phyloP scores from a whole-genome alignment of 2,113 vertebrate species.

The Eretmochelys imbricata region DNA sequence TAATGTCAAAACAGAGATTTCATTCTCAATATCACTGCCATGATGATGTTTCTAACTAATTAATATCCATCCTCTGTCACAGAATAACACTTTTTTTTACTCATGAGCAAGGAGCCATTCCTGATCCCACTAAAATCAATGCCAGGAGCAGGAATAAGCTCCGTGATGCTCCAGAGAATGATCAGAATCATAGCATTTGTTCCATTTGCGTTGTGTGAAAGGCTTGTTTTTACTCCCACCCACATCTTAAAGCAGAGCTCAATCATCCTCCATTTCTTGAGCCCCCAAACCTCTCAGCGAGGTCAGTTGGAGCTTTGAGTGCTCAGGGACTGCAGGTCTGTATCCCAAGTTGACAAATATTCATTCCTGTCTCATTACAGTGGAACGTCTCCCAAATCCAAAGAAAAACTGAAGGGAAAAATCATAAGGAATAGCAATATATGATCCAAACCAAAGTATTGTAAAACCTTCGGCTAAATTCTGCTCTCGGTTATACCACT shows the following conservation, averaged over 20 bases:
- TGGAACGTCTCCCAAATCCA: not conserved
- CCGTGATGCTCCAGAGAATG: not conserved
- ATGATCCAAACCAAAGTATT: fast-evolving
- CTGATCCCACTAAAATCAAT: not conserved
- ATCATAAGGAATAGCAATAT: not conserved
- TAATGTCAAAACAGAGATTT: not conserved
- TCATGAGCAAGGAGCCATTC: not conserved
- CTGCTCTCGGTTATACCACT: not conserved
- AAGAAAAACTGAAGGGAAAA: fast-evolving
- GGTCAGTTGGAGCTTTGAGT: not conserved
- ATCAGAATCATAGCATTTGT: not conserved
- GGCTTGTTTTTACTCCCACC: not conserved
- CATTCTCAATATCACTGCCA: not conserved
- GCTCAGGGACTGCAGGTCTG: not conserved
- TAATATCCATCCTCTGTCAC: not conserved
- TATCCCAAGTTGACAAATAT: not conserved
- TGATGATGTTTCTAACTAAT: fast-evolving
- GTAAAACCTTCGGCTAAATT: not conserved
- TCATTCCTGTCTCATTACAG: not conserved
- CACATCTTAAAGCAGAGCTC: not conserved
- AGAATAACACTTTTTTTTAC: fast-evolving
- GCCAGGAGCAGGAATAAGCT: not conserved
- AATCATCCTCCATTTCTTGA: fast-evolving
- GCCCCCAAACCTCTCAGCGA: not conserved
- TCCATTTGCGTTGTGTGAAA: not conserved